Percentiles rank a stretch among this genome's conserved stretches.
phyloP scores from a whole-genome alignment of 2,888 invertebrate species.

The Agonopterix heracliana region DNA sequence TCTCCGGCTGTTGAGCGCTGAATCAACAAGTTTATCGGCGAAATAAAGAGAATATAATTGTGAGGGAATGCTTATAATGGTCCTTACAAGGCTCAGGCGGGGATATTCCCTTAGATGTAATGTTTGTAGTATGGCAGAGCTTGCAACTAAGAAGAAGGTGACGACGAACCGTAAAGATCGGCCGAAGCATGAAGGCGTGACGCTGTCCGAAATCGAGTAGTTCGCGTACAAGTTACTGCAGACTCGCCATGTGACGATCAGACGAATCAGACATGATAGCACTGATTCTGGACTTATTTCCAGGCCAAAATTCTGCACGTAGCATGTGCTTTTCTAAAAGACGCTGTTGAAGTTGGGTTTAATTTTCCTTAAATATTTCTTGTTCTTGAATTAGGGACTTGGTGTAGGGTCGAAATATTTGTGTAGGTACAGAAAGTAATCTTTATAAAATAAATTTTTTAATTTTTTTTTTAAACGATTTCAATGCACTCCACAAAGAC shows the following conservation, averaged over 20 bases:
- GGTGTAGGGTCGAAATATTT: too few species aligned
- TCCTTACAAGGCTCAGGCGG: conserved; percentile 32
- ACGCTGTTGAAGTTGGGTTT: too few species aligned
- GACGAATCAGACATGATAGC: neutral
- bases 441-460: too few species aligned
- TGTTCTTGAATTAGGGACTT: too few species aligned
- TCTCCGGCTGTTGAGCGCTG: conserved; percentile 32
- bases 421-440: too few species aligned
- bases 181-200: conserved; percentile 21
- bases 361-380: too few species aligned
- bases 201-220: conserved; percentile 27
- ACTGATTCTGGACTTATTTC: too few species aligned
- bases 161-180: conserved; percentile 20
- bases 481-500: too few species aligned
- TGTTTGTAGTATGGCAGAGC: conserved; percentile 20
- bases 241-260: conserved; percentile 34
- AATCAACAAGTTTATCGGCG: neutral
- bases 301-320: too few species aligned
- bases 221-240: conserved; percentile 29
- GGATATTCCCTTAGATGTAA: conserved; percentile 26
- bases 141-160: conserved; percentile 20
- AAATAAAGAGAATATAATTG: conserved; percentile 15
- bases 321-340: too few species aligned
- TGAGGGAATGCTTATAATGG: conserved; percentile 34
- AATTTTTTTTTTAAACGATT: too few species aligned